Base-by-base conservation (phyloP, 2,113 vertebrate genomes). In the Rhineura floridana region DNA sequence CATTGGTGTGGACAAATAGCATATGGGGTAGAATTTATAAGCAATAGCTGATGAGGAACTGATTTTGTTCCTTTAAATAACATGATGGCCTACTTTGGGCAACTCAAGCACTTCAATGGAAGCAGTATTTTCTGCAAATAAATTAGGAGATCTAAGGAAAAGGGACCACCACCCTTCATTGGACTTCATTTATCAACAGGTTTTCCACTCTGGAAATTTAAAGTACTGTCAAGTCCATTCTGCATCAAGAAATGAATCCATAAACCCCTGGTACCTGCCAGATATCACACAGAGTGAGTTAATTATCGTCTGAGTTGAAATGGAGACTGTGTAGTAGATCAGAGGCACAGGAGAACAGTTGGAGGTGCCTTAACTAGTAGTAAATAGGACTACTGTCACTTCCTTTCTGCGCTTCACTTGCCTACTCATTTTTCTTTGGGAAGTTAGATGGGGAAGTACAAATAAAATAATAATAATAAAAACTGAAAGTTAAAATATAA, bases 271-370 rank as follows among this genome's bases (percentile, higher is more conserved):
- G 28, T 46, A 83, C 17, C 62, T 92, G 79, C 91, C 78, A 89
- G 84, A 91, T 92, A 85, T 95, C 88, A 90, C 48, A 69, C 73
- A 85, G 73, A 92, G 85, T 48, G 76, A 80, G 44, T 90, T 94
- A 93, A 94, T 95, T 93, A 92, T 48, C 80, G 89, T 0, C 65
- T 52, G 70, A 89, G 75, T 65, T 93, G 91, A 83, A 0, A 0
- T 17, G 36, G 88, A 93, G 83, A 62, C 52, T 48, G 39, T 62
- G 59, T 39, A 88, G 91, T 92, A 85, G 83, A 86, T 92, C 70
- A 93, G 86, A 95, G 88, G 15, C 28, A 17, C 52, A 52, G 39
- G 72, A 83, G 25, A 93, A 81, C 91, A 94, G 91, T 89, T 90
- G 91, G 89, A 50, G 80, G 80, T 91, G 62, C 52, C 63, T 87